Base-by-base conservation (phyloP, 2,113 vertebrate species). In the Paraplagusia blochii region DNA sequence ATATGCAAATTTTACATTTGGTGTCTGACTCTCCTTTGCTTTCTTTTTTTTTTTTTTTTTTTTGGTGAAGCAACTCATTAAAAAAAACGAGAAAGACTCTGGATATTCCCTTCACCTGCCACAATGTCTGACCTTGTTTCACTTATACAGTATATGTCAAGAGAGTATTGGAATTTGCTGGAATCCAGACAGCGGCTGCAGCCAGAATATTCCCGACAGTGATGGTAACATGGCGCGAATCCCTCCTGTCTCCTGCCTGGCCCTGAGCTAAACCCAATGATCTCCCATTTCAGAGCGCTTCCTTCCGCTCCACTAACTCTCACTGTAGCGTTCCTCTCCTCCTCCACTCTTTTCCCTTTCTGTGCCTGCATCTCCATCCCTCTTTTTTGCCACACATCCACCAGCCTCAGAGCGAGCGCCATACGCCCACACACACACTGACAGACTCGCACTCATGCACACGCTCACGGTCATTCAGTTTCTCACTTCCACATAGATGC, bases 201-300 rank as follows among this genome's bases (percentile, higher is more conserved):
- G 74, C 64, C 66, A 34, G 59, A 60, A 76, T 66, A 34, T 72
- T 71, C 73, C 77, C 77, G 82, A 88, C 85, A 89, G 86, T 88
- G 89, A 85, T 73, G 80, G 79, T 87, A 89, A 90, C 87, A 79
- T 81, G 76, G 75, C 45, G 81, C 85, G 88, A 88, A 85, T 86
- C 83, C 86, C 84, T 87, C 82, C 77, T 85, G 84, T 83, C 84
- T 83, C 70, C 73, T 69, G 81, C 84, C 81, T 83, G 79, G 84
- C 87, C 86, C 73, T 79, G 53, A 85, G 86, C 86, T 79, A 85
- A 85, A 77, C 71, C 85, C 84, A 84, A 85, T 82, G 80, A 82
- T 85, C 88, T 88, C 81, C 75, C 77, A 77, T 89, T 86, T 88
- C 84, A 77, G 84, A 87, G 80, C 53, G 72, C 83, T 81, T 87